These are phyloP conservation scores for Thereuonema tuberculata DNA, from an alignment of 1,140 invertebrate genomes.

Conservation along the genomic window DNA sequence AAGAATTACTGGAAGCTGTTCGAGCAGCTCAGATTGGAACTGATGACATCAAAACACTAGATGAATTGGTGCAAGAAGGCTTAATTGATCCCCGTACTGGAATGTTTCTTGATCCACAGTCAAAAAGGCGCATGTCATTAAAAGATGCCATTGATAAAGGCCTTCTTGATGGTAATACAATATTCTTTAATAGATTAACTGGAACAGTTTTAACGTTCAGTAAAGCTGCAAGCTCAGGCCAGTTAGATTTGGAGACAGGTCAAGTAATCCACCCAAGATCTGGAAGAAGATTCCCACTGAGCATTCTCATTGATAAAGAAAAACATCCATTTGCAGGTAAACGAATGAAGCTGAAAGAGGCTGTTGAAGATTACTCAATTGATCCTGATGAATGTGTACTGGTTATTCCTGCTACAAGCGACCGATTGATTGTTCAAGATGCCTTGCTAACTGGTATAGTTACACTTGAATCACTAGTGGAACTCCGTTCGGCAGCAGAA, in stretches of 20 bases:
- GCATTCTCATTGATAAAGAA: neutral
- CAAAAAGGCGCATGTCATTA: neutral
- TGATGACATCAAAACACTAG: neutral
- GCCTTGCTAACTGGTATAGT: slow-evolving; percentile 6
- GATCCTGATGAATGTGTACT: neutral
- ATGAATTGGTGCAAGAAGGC: neutral
- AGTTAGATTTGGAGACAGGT: slow-evolving; percentile 62
- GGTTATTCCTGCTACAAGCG: neutral
- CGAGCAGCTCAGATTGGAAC: neutral
- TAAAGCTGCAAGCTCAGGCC: slow-evolving; percentile 67
- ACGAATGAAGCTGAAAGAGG: neutral
- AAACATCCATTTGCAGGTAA: neutral
- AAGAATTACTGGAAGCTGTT: neutral
- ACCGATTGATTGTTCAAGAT: neutral
- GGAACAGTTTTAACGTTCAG: slow-evolving; percentile 62
- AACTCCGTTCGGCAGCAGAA: slow-evolving; percentile 9
- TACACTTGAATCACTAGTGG: slow-evolving; percentile 6
- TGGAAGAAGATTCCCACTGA: neutral
- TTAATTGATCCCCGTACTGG: neutral
- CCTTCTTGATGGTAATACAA: neutral
- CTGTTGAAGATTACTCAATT: neutral
- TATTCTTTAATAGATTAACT: slow-evolving; percentile 24
- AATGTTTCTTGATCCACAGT: neutral
- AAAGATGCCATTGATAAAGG: neutral
- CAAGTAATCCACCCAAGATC: slow-evolving; percentile 54